Evolutionary conservation across 1,140 invertebrate genomes (phyloP), one percentile per base, ranked within the genome.

Genomic region (Ditylenchus dipsaci): DNA sequence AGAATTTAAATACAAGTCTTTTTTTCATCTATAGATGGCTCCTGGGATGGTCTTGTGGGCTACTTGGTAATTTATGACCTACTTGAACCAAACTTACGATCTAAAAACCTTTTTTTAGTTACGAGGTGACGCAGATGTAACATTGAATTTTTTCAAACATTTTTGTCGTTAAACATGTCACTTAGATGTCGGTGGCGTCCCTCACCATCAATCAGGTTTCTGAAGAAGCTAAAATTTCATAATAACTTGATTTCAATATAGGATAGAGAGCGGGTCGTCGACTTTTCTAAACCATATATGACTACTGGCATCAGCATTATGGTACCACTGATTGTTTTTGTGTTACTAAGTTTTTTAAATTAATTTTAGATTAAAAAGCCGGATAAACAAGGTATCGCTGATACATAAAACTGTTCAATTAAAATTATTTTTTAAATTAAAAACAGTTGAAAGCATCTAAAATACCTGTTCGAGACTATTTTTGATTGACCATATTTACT

Each of bases 281-380:
- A 97, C 84, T 89, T 88, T 78, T 96, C 91, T 73, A 97, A 97
- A 85, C 95, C 95, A 1, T 99, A 97, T 86, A 92, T 98, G 88
- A 93, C 93, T 19, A 87, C 97, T 13, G 93, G 94, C 65, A 95
- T 97, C 79, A 95, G 92, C 73, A 95, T 97, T 74, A 92, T 95
- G 59, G 49, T 53, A 17, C 23, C 15, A 53, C 15, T 8, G 49
- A 26, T 3, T 21, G 3, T 7, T 15, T 53, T 21, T 53, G 1
- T 8, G 3, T 8, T 21, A 7, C 8, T 53, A 26, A 7, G 15
- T 17, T 53, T n/a, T 53, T 26, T 26, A 53, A 7, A 7, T 3
- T 19, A 8, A 3, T 53, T 53, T 53, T 7, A 53, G 89, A 93
- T 95, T 77, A 96, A 94, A 85, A 95, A 93, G 83, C 91, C 92